These are phyloP conservation scores for Nemotelus nigrinus DNA, from an alignment of 2,888 invertebrate species.

Conservation along the genomic window DNA sequence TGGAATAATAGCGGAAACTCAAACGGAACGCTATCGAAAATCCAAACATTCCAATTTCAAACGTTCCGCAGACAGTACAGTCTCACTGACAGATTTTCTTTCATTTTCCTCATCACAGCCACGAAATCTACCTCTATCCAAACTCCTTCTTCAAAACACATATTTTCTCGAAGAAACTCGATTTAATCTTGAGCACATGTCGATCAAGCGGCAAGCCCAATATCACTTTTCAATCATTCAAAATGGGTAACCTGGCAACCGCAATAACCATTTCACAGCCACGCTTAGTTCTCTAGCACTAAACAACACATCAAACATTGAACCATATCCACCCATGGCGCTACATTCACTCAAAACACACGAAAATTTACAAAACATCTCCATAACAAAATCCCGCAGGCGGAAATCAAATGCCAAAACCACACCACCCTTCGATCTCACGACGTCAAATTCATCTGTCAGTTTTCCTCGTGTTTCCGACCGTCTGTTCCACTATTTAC, in stretches of 20 bases:
- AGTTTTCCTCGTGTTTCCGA: not conserved
- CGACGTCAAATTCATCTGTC: conserved; percentile 13
- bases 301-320: too few species aligned
- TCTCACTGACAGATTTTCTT: conserved; percentile 25
- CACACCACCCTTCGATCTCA: not conserved
- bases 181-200: too few species aligned
- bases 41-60: conserved; percentile 22
- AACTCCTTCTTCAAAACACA: too few species aligned
- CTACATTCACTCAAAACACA: too few species aligned
- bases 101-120: conserved; percentile 7
- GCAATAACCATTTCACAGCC: too few species aligned
- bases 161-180: too few species aligned
- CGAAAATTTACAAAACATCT: too few species aligned
- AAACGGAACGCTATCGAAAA: not conserved
- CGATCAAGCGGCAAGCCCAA: too few species aligned
- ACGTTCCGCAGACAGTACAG: conserved; percentile 26
- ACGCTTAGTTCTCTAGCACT: too few species aligned
- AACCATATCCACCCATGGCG: too few species aligned
- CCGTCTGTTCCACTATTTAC: not conserved
- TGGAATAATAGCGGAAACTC: not conserved
- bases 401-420: conserved; percentile 18
- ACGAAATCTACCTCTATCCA: not conserved
- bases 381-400: not conserved
- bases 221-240: too few species aligned
- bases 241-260: too few species aligned